Base-by-base conservation (phyloP, 2,888 invertebrate species). In the Cantharis rufa region DNA sequence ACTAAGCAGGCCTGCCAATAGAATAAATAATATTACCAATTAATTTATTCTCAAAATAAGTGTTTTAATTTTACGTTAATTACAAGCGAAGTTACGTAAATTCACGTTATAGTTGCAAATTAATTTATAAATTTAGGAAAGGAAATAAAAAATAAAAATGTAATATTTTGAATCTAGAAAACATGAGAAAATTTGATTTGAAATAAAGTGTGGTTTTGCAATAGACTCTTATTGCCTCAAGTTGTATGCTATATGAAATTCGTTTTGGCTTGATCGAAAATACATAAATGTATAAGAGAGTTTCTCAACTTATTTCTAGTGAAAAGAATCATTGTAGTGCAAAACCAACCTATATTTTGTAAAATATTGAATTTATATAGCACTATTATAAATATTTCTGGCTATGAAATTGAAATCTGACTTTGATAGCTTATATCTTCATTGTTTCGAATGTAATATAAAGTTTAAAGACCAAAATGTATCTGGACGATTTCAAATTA, bases 241-340 rank as follows among this genome's bases (percentile, higher is more conserved):
- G 76, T 72, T 72, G 76, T 70, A 72, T 61, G 72, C 69, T 76
- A 72, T 76, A 75, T 69, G 48, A 71, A 76, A 76, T 71, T 77
- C 77, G 70, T 21, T 73, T 77, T 74, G 71, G 77, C 72, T 76
- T 74, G 77, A 77, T 77, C 77, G 77, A 77, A 77, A 77, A 77
- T 77, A 77, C 77, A 77, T 77, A 77, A 77, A 77, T 77, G 77
- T 74, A 77, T 77, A 77, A 77, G 77, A 70, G 61, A 76, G 76
- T 76, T 74, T 69, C 48, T 48, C 69, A 77, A 73, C 69, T 77
- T 77, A 77, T 77, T 77, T 76, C 74, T 70, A 74, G 32, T 69
- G 75, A 75, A 68, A 61, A 70, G 72, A 75, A 64, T 72, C 68
- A 78, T 78, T 78, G 78, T 78, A 71, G 72, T 75, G 75, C 72